Conservation (phyloP, 2,113 vertebrate genomes). For the Phylloscopus whistleri region DNA sequence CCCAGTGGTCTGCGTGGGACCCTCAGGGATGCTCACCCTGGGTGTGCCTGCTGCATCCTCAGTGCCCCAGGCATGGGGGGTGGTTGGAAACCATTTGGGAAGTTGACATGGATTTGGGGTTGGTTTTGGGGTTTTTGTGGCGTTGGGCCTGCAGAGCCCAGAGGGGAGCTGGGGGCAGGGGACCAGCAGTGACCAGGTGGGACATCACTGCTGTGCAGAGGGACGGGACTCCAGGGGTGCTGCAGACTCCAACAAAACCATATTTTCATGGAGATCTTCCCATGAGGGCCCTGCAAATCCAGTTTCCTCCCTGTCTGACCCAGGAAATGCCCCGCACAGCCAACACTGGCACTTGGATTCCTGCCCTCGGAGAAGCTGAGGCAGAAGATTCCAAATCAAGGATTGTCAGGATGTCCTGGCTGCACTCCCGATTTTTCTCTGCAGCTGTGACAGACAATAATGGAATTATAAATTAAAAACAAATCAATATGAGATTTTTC, state of each 20-base stretch:
- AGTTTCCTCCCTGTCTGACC: not conserved
- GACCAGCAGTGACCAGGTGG: not conserved
- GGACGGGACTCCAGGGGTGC: not conserved
- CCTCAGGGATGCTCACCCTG: not conserved
- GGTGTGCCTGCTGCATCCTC: fast-evolving
- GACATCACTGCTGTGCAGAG: not conserved
- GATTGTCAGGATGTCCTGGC: not conserved
- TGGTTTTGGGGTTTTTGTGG: not conserved
- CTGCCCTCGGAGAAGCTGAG: not conserved
- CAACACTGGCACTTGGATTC: not conserved
- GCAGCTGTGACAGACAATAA: not conserved
- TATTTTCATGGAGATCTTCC: not conserved
- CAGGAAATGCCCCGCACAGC: not conserved
- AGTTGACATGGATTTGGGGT: not conserved
- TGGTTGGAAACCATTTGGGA: not conserved
- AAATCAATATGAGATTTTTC: not conserved
- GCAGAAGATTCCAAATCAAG: not conserved
- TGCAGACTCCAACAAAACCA: not conserved
- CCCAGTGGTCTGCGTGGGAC: fast-evolving
- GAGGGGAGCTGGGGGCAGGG: not conserved
- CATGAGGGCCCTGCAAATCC: not conserved
- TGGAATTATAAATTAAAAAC: not conserved
- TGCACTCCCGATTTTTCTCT: not conserved
- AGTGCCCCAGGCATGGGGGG: fast-evolving
- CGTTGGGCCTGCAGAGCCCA: not conserved